These are phyloP conservation scores for Sericinus montela DNA, from an alignment of 2,888 invertebrate genomes.

Conservation along the genomic window DNA sequence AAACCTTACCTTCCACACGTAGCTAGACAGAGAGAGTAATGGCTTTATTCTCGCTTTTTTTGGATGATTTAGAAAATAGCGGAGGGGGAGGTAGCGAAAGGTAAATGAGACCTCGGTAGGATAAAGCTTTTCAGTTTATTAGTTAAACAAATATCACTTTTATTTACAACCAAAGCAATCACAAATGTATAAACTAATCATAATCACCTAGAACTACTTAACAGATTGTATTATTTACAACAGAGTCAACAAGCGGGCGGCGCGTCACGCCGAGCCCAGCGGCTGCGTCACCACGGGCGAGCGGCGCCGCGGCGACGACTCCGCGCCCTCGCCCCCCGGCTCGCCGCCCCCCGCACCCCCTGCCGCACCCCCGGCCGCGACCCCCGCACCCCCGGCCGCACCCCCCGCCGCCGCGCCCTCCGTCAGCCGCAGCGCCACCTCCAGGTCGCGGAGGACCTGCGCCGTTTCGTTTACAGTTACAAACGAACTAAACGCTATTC, in stretches of 20 bases:
- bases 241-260: slow-evolving; percentile 66
- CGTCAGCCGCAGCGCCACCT: slow-evolving; percentile 86
- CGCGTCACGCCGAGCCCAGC: slow-evolving; percentile 62
- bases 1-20: too few species aligned
- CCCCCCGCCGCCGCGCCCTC: slow-evolving; percentile 50
- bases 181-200: slow-evolving; percentile 72
- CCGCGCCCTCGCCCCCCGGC: slow-evolving; percentile 70
- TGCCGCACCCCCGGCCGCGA: slow-evolving; percentile 44
- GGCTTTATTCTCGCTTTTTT: too few species aligned
- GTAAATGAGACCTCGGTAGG: slow-evolving; percentile 21
- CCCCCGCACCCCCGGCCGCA: slow-evolving; percentile 48
- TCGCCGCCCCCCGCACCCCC: slow-evolving; percentile 28
- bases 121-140: slow-evolving; percentile 74
- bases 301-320: slow-evolving; percentile 74
- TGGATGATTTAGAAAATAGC: too few species aligned
- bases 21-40: too few species aligned
- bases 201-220: slow-evolving; percentile 78
- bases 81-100: too few species aligned
- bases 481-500: too few species aligned
- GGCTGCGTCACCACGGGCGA: slow-evolving; percentile 78
- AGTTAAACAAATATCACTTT: slow-evolving; percentile 79
- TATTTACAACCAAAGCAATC: slow-evolving; percentile 79
- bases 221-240: slow-evolving; percentile 77
- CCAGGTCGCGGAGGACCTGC: slow-evolving; percentile 91
- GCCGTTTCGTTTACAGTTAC: too few species aligned